Base-by-base conservation (phyloP, 1,140 invertebrate species). In the Musca vetustissima region DNA sequence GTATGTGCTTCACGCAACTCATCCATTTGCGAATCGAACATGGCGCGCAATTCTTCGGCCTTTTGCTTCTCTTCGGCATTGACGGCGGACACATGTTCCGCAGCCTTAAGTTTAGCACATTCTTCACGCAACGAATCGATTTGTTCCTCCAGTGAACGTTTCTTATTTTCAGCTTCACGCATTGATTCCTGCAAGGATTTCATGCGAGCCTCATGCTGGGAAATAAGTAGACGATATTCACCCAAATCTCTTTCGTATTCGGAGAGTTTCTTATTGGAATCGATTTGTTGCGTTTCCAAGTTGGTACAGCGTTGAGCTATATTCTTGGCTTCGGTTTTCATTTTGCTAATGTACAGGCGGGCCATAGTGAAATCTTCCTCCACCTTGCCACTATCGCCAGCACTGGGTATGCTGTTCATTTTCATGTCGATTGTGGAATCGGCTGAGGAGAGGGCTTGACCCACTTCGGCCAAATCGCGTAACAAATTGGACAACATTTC, bases 301-400 rank as follows among this genome's bases (percentile, higher is more conserved):
- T 93, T 92, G 74, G 93, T 88, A 78, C 93, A 93, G 59, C 94
- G 88, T 77, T 95, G 92, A 50, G 48, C 48, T 68, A 97, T 88
- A 80, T 95, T 96, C 82, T 96, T 97, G 3, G 97, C 93, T 84
- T 99, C 98, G 48, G 94, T 96, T 85, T 98, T 98, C 91, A 99
- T 97, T 85, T 99, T 98, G 76, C 93, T 97, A 78, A 99, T 97
- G 83, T 96, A 98, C 15, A 99, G 87, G 32, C 97, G 88, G 2
- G 97, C 97, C 50, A 99, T 94, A 0, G 98, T 99, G 79, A 99
- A 98, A 84, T 99, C 97, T 81, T 99, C 98, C 80, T 99, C 98
- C 15, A 99, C 86, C 83, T 98, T 98, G 71, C 87, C 89, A 8
- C 75, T 68, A 73, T 80, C 78, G 67, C 87, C 89, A 24, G 75